Conservation (phyloP, 2,797 vertebrate species). For the Acestrorhynchus altus region DNA sequence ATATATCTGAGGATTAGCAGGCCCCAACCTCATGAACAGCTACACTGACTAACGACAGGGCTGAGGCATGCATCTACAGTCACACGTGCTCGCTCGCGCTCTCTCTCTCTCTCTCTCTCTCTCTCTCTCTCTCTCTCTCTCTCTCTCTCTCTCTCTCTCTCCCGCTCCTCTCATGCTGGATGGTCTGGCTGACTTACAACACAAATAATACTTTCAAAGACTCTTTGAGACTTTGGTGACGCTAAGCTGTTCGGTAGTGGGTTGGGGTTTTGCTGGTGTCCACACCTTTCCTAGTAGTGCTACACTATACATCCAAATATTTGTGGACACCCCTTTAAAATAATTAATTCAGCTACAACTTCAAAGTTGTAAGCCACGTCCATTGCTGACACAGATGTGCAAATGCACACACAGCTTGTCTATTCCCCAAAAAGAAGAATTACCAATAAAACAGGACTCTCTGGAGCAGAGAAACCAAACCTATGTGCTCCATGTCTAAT, state of each 20-base stretch:
- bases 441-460: too few relatives aligned
- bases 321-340: too few relatives aligned
- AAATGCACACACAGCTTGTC: too few relatives aligned
- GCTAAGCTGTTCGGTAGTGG: conserved; percentile 18
- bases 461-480: too few relatives aligned
- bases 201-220: conserved; percentile 28
- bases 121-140: conserved; percentile 27
- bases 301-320: too few relatives aligned
- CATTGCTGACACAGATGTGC: too few relatives aligned
- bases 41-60: conserved; percentile 42
- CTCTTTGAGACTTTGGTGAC: conserved; percentile 13
- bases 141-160: conserved; percentile 14
- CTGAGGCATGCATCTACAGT: conserved; percentile 55
- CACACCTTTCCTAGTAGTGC: background rate
- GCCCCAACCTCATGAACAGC: conserved; percentile 58
- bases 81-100: conserved; percentile 21
- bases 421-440: too few relatives aligned
- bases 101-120: conserved; percentile 47
- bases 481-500: too few relatives aligned
- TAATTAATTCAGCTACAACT: too few relatives aligned
- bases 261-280: conserved; percentile 1
- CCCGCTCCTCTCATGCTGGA: background rate
- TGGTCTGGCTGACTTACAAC: conserved; percentile 18
- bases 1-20: conserved; percentile 80
- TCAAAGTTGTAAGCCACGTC: too few relatives aligned